These are phyloP conservation scores for Lepidocolaptes lacrymiger DNA, from an alignment of 2,797 vertebrate species.

Conservation along the genomic window DNA sequence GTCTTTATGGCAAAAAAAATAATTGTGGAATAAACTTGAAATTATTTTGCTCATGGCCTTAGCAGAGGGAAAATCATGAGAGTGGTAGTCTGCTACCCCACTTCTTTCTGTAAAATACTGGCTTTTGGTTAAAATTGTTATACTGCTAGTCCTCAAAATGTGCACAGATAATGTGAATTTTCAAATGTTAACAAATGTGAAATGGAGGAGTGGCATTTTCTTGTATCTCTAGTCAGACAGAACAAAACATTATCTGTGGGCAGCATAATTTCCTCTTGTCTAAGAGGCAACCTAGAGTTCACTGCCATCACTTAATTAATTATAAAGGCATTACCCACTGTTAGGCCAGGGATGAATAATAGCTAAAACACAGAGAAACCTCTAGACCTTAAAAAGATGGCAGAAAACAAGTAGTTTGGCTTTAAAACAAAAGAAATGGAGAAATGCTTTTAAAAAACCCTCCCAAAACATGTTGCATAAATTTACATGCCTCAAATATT, in stretches of 20 bases:
- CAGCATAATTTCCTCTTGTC: background rate
- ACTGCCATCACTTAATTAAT: background rate
- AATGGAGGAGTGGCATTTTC: background rate
- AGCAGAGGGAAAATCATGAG: background rate
- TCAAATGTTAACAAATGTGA: background rate
- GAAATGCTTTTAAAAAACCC: too few species aligned
- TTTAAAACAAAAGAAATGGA: background rate
- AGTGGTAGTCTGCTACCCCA: background rate
- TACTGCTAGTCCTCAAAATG: background rate
- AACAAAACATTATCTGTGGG: background rate
- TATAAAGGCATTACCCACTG: background rate
- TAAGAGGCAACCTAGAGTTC: background rate
- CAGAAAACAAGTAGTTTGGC: background rate
- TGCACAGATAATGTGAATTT: background rate
- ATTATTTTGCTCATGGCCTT: background rate
- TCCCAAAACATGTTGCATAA: background rate
- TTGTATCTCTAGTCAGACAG: background rate
- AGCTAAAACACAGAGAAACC: background rate
- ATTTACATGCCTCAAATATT: background rate
- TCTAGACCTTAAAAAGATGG: background rate
- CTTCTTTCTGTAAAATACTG: background rate
- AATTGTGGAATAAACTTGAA: background rate
- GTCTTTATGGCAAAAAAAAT: background rate
- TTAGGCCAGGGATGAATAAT: background rate
- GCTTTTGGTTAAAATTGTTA: background rate